phyloP scores from a whole-genome alignment of 2,113 vertebrate genomes.

The Pedetes capensis region DNA sequence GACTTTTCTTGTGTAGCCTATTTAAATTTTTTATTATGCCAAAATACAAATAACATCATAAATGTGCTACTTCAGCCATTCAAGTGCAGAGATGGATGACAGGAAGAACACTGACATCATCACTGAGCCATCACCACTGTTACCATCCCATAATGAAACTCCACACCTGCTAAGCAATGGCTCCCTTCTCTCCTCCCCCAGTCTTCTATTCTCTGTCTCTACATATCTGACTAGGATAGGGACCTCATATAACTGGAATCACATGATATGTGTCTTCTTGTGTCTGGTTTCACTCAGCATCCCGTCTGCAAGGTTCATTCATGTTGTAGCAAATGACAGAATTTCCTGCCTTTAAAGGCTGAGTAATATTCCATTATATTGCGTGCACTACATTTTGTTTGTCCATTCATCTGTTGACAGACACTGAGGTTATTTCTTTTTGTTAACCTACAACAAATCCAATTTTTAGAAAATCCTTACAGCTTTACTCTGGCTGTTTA shows the following conservation, averaged over 20 bases:
- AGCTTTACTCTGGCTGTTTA: not conserved
- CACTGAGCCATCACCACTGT: not conserved
- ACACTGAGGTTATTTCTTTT: too few species aligned
- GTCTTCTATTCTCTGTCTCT: too few species aligned
- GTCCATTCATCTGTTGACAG: too few species aligned
- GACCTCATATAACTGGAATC: too few species aligned
- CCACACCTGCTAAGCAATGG: too few species aligned
- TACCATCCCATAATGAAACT: too few species aligned
- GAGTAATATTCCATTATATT: too few species aligned
- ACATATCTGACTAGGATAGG: too few species aligned
- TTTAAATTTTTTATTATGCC: not conserved
- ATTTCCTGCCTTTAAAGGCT: not conserved
- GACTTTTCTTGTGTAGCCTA: not conserved
- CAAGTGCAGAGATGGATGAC: too few species aligned
- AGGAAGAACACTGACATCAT: too few species aligned
- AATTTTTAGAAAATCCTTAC: not conserved
- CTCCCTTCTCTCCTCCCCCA: not conserved
- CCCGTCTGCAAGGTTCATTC: not conserved
- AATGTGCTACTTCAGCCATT: not conserved
- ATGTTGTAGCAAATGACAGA: not conserved
- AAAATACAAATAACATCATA: not conserved
- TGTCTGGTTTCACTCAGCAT: not conserved
- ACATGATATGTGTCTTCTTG: too few species aligned
- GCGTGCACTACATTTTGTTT: rapidly evolving
- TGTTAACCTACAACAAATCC: not conserved